Evolutionary conservation across 2,113 vertebrate species (phyloP), one percentile per base, ranked within the genome.

Genomic region (Menidia beryllina): DNA sequence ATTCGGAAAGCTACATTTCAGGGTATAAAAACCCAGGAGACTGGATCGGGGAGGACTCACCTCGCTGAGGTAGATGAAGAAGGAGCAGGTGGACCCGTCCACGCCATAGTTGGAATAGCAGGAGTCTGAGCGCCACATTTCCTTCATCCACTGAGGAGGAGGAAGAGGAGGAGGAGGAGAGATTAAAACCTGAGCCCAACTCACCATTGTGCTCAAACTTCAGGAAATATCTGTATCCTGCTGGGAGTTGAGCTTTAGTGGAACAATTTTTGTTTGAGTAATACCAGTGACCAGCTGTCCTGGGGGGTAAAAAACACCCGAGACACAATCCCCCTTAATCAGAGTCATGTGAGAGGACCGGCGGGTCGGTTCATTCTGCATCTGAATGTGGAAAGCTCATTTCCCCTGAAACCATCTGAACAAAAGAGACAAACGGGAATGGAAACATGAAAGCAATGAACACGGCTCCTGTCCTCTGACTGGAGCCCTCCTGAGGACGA

Each of bases 1-100:
- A 34, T 5, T 8, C 10, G 10, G 10, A 8, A 34, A 34, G 10
- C 10, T 10, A 34, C 7, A 34, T 34, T 2, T 34, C 10, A 34
- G 30, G 30, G 7, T 10, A 34, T 2, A 10, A 34, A 34, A 34
- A 34, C 30, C 30, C 30, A n/a, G n/a, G n/a, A n/a, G n/a, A n/a
- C n/a, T n/a, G n/a, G n/a, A n/a, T n/a, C 56, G 41, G 30, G 20
- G 20, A 19, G 0, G 2, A 90, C 96, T 95, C 75, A 99, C 98
- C 97, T 99, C 98, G 85, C 98, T 98, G 91, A 99, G 97, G 95
- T 99, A 99, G 94, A 99, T 99, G 94, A 98, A 98, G 88, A 96
- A 99, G 68, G 97, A 99, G 90, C 98, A 99, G 0, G 93, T 94
- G 85, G 96, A 96, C 11, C 97, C 97, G 27, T 99, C 98, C 58